Evolutionary conservation across 30 jellyfish, hydroid and myxozoan genomes (phyloP).

Genomic region (Aurelia aurita complex sp. Pacific): DNA sequence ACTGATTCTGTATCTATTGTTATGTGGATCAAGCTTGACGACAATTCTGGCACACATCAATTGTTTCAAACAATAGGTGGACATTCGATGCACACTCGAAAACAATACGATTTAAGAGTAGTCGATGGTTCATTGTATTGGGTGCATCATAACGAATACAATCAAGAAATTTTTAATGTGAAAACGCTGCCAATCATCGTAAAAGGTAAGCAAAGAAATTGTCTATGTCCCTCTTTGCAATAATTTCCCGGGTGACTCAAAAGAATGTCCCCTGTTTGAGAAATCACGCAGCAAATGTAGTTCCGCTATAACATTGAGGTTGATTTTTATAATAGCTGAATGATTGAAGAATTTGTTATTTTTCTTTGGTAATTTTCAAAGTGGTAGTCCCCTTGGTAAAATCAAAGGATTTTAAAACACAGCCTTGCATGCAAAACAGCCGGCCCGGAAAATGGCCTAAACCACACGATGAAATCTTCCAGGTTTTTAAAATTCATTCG

Average conservation of each 20-base stretch:
- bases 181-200: constrained; percentile 85
- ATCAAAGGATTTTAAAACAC: too few relatives aligned
- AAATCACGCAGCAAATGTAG: too few relatives aligned
- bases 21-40: constrained; percentile 89
- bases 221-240: not conserved
- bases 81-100: constrained; percentile 94
- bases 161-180: constrained; percentile 85
- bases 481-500: too few relatives aligned
- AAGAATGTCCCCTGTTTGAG: too few relatives aligned
- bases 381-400: too few relatives aligned
- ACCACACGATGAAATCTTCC: too few relatives aligned
- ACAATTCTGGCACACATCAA: constrained; percentile 82
- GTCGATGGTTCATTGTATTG: constrained; percentile 86
- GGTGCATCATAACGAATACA: constrained; percentile 92
- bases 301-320: too few relatives aligned
- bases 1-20: constrained; percentile 91
- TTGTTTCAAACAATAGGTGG: constrained; percentile 91
- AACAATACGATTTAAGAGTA: constrained; percentile 86
- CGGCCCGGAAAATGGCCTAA: too few relatives aligned
- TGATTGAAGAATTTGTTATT: too few relatives aligned
- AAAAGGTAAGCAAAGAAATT: constrained; percentile 44
- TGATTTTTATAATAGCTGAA: too few relatives aligned
- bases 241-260: not conserved
- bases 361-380: too few relatives aligned
- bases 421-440: too few relatives aligned